Evolutionary conservation across 2,113 vertebrate species (phyloP), one percentile per base, ranked within the genome.

Genomic region (Bos indicus): DNA sequence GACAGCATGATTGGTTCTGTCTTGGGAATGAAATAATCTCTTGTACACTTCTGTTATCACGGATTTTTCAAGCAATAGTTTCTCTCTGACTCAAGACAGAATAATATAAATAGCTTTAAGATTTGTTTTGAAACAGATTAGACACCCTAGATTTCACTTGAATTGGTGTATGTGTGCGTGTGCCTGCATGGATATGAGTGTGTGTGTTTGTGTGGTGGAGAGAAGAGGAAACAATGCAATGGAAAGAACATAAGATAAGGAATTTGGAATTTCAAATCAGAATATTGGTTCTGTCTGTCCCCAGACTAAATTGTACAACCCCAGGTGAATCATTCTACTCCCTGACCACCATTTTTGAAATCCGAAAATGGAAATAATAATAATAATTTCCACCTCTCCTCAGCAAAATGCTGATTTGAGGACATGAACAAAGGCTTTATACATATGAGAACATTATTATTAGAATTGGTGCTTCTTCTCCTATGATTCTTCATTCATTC

Each of bases 11-110:
- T 54, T 59, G 48, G 17, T n/a, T 94, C 25, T 88, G 43, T 52
- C 62, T 88, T 86, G 48, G 28, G 84, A 77, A 95, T 36, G 28
- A 74, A 94, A 86, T 96, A 40, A 71, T 95, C 64, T 96, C 81
- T 67, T 82, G 28, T 81, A 54, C 16, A 78, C 7, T 71, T 96
- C 15, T 96, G 67, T 51, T 81, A 13, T 78, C 14, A 3, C 5
- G 67, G 48, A 52, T 89, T 33, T 88, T 81, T 71, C 64, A 51
- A 90, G 90, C 26, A 90, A 90, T 88, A 74, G 62, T 48, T 97
- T 85, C 64, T 71, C 25, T 84, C 1, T 2, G 43, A 91, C 30
- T 82, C 36, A 95, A 94, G 84, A 90, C 30, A 92, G 30, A 46
- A 94, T 96, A 95, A 77, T 16, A 54, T 16, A 93, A 94, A 62